Evolutionary conservation across 2,888 invertebrate species (phyloP).

Genomic region (Glyphotaelius pellucidus): DNA sequence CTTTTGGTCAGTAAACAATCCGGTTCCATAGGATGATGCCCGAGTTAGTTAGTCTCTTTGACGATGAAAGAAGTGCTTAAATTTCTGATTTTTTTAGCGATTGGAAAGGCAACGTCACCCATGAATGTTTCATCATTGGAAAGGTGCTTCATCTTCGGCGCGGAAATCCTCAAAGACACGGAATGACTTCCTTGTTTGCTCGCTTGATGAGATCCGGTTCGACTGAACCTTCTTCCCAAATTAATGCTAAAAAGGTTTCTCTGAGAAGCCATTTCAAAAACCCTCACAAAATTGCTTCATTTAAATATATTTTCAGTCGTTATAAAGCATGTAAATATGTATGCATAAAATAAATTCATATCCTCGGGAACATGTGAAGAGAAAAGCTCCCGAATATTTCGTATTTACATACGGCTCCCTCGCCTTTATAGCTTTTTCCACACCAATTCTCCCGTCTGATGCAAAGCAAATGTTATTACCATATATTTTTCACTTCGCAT

Average conservation of each 20-base stretch:
- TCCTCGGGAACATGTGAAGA: background rate
- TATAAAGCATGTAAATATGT: background rate
- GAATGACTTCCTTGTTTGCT: background rate
- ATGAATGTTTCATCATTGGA: background rate
- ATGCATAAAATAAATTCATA: background rate
- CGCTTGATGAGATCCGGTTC: conserved; percentile 8
- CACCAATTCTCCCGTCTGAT: background rate
- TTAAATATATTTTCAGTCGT: background rate
- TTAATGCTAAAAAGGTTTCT: background rate
- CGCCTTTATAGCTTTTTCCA: background rate
- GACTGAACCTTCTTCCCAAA: background rate
- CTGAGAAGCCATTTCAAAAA: background rate
- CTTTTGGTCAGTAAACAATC: too few relatives aligned
- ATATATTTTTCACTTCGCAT: background rate
- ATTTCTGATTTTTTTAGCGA: background rate
- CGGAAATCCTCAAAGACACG: conserved; percentile 1
- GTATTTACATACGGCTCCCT: background rate
- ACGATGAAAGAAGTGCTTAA: too few relatives aligned
- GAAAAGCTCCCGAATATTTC: background rate
- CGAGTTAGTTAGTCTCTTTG: too few relatives aligned
- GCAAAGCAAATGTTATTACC: conserved; percentile 2
- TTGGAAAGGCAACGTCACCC: background rate
- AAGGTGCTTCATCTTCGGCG: background rate
- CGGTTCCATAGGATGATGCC: too few relatives aligned
- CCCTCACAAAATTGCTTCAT: background rate